phyloP scores from a whole-genome alignment of 1,140 invertebrate species.

The Lerema accius region DNA sequence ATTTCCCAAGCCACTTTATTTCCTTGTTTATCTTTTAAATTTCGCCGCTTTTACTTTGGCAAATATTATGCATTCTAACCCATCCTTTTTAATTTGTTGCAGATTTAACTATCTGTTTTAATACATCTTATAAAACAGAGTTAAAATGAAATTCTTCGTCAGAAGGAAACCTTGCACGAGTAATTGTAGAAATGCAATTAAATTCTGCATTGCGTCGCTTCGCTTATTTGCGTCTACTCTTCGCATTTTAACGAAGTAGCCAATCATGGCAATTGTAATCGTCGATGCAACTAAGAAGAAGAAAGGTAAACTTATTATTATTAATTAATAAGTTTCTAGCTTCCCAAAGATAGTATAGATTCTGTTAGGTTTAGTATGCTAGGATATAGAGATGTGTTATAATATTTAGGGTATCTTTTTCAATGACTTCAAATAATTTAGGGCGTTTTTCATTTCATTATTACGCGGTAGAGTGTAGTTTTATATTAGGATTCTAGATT shows the following conservation, averaged over 20 bases:
- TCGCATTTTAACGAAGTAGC: constrained; percentile 21
- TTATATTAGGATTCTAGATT: not conserved
- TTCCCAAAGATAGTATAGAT: constrained; percentile 60
- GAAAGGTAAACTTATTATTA: constrained; percentile 13
- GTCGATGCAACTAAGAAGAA: not conserved
- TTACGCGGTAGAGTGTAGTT: too few relatives aligned
- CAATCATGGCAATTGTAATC: constrained; percentile 14
- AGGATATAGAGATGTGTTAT: constrained; percentile 26
- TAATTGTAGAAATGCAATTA: constrained; percentile 35
- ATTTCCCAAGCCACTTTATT: constrained; percentile 15
- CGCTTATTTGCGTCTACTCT: constrained; percentile 17
- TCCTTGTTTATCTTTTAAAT: not conserved
- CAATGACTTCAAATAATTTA: too few relatives aligned
- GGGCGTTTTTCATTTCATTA: too few relatives aligned
- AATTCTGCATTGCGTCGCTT: constrained; percentile 23
- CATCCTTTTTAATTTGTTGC: constrained; percentile 30
- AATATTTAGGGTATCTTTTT: constrained; percentile 18
- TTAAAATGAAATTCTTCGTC: constrained; percentile 34
- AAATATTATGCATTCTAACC: constrained; percentile 13
- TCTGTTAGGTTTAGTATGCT: constrained; percentile 41
- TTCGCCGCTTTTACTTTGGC: not conserved
- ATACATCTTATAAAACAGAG: constrained; percentile 33
- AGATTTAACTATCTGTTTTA: constrained; percentile 21
- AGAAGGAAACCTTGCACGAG: constrained; percentile 17
- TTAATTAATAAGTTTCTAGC: constrained; percentile 43